These are phyloP conservation scores for Diaprepes abbreviatus DNA, from an alignment of 2,888 invertebrate species.

Conservation along the genomic window DNA sequence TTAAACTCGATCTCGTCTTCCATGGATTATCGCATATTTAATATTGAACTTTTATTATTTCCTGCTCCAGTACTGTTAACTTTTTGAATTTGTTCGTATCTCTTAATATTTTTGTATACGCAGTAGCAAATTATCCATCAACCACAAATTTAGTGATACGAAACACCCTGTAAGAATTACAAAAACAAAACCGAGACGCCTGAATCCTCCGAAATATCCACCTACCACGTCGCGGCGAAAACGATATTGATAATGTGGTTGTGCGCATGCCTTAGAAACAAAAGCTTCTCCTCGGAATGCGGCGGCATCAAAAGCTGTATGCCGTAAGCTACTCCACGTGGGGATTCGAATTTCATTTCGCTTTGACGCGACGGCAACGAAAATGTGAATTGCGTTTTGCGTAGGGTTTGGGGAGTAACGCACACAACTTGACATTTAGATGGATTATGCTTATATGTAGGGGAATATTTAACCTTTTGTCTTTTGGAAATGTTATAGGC, in stretches of 20 bases:
- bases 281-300: conserved; percentile 27
- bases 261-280: conserved; percentile 30
- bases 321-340: conserved; percentile 44
- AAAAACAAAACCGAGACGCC: conserved; percentile 4
- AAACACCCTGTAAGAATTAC: not conserved
- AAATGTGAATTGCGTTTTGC: conserved; percentile 36
- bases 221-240: conserved; percentile 33
- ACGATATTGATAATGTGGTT: conserved; percentile 42
- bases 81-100: no score
- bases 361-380: conserved; percentile 27
- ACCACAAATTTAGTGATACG: no score
- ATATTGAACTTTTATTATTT: no score
- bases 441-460: no score
- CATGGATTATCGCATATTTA: no score
- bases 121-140: no score
- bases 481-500: no score
- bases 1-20: no score
- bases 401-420: conserved; percentile 20
- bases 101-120: no score
- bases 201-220: conserved; percentile 25
- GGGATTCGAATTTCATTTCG: conserved; percentile 48
- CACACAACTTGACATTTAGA: conserved; percentile 6
- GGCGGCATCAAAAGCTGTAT: conserved; percentile 38
- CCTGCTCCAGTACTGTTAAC: no score
- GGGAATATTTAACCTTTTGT: no score